These are phyloP conservation scores for Himalopsyche kuldschensis DNA, from an alignment of 2,888 invertebrate species.

Conservation along the genomic window DNA sequence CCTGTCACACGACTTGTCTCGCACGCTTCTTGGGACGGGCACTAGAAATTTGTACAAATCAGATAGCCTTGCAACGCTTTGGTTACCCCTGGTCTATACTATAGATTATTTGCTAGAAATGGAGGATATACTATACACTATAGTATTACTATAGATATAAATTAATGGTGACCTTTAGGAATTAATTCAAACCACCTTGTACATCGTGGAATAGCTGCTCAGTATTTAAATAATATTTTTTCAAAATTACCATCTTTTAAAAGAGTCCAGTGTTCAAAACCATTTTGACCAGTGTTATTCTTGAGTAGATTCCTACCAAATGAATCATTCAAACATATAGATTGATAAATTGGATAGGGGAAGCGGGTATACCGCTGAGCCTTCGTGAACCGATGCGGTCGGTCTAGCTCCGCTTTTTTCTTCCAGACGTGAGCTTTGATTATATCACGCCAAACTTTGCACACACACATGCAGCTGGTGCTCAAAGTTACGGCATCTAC, in stretches of 20 bases:
- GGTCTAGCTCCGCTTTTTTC: conserved; percentile 45
- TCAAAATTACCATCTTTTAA: conserved; percentile 41
- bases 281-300: conserved; percentile 55
- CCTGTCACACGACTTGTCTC: too few relatives aligned
- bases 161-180: too few relatives aligned
- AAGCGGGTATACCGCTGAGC: conserved; percentile 43
- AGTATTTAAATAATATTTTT: too few relatives aligned
- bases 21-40: too few relatives aligned
- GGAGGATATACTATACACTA: too few relatives aligned
- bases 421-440: conserved; percentile 51
- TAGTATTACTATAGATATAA: too few relatives aligned
- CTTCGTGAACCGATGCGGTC: conserved; percentile 42
- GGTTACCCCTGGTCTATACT: too few relatives aligned
- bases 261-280: conserved; percentile 51
- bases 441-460: conserved; percentile 55
- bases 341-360: conserved; percentile 51
- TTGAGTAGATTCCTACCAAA: conserved; percentile 55
- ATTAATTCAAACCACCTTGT: too few relatives aligned
- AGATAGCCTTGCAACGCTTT: too few relatives aligned
- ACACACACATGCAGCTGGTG: conserved; percentile 51
- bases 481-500: conserved; percentile 48
- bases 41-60: too few relatives aligned
- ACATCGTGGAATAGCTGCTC: too few relatives aligned
- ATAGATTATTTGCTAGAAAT: too few relatives aligned
- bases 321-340: conserved; percentile 48